Evolutionary conservation across 2,113 vertebrate genomes (phyloP), one percentile per base, ranked within the genome.

Genomic region (Cheilinus undulatus): DNA sequence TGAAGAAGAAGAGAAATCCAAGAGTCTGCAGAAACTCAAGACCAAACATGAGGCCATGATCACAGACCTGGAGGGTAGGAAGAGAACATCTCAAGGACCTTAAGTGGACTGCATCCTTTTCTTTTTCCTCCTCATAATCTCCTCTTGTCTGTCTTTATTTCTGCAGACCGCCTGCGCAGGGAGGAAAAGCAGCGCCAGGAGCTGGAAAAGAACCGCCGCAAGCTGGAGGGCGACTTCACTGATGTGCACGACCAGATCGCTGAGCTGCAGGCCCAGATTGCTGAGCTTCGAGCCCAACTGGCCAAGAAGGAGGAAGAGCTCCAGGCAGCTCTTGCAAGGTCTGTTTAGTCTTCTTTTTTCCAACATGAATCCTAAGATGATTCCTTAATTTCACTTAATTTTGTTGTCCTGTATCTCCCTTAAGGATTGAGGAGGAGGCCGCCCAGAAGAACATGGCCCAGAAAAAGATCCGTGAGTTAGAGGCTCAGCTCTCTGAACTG

Each of bases 31-130:
- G 81, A 99, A 99, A 82, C 95, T 99, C 27, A 99, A 98, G 90
- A 97, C 95, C 85, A 99, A 99, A 60, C 98, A 99, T 0, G 98
- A 99, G 82, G 95, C 98, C 17, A 98, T 99, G 97, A 98, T 99
- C 90, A 97, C 97, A 1, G 97, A 99, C 81, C 93, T 99, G 70
- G 98, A 99, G 89, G 98, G 98, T 98, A 82, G 12, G 90, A 43
- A 14, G 14, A 54, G 26, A n/a, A n/a, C 13, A 10, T 3, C 0
- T 17, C 12, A 4, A 19, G 17, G 28, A 60, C 4, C 38, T 40
- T 15, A 14, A 19, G n/a, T 11, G 10, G 13, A 34, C 14, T 59
- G 30, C 2, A 19, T 12, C 23, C 1, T 23, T n/a, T 28, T 22
- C 15, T 7, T 0, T 13, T 24, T 3, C 3, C 26, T 34, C 10